phyloP scores from a whole-genome alignment of 1,140 invertebrate species.

The Drosophila subobscura region DNA sequence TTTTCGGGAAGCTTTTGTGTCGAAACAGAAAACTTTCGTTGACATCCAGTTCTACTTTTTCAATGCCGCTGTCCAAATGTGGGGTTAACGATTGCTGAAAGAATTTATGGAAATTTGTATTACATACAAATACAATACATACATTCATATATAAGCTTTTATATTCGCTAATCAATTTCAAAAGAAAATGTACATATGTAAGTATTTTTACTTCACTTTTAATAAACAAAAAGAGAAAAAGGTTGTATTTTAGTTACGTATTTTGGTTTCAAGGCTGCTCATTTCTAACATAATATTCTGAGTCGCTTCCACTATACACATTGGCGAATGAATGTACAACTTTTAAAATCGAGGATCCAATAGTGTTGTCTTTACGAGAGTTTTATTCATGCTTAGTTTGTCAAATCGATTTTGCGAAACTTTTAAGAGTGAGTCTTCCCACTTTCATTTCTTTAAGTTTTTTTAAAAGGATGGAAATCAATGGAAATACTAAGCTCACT shows the following conservation, averaged over 20 bases:
- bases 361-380: constrained; percentile 15
- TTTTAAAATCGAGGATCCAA: constrained; percentile 18
- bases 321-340: constrained; percentile 5
- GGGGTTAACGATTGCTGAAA: too few relatives aligned
- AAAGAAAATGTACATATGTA: too few relatives aligned
- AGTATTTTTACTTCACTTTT: too few relatives aligned
- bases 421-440: constrained; percentile 10
- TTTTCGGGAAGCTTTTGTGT: constrained; percentile 4
- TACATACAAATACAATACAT: too few relatives aligned
- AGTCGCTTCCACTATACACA: constrained; percentile 4
- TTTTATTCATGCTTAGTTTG: constrained; percentile 20
- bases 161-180: too few relatives aligned
- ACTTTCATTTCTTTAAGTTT: constrained; percentile 8
- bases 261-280: constrained; percentile 2
- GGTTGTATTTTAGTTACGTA: constrained; percentile 15
- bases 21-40: background rate
- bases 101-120: too few relatives aligned
- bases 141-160: too few relatives aligned
- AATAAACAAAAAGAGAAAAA: background rate
- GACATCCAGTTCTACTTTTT: background rate
- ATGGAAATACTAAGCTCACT: background rate
- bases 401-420: constrained; percentile 9
- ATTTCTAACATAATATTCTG: constrained; percentile 11
- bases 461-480: constrained; percentile 2
- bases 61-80: background rate